These are phyloP conservation scores for Callimorpha dominula DNA, from an alignment of 2,888 invertebrate species.

Conservation along the genomic window DNA sequence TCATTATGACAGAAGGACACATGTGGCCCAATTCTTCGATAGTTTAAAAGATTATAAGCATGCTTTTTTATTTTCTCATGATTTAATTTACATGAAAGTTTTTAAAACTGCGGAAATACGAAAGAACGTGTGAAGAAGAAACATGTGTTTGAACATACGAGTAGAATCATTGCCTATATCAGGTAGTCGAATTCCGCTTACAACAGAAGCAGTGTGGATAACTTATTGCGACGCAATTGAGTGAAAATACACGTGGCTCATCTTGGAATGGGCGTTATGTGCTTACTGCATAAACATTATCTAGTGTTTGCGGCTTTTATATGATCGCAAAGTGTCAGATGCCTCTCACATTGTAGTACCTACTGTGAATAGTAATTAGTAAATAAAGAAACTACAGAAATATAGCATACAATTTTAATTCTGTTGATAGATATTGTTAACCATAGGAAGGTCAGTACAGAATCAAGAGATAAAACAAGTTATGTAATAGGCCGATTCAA, in stretches of 20 bases:
- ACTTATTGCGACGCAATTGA: slow-evolving; percentile 6
- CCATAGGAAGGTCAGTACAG: background rate
- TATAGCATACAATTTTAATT: background rate
- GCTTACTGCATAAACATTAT: background rate
- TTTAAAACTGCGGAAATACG: background rate
- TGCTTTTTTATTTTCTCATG: background rate
- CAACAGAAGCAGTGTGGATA: background rate
- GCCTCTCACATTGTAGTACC: background rate
- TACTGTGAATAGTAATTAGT: background rate
- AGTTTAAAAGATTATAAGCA: too few species aligned
- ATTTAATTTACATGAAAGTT: background rate
- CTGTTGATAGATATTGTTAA: background rate
- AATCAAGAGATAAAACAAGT: background rate
- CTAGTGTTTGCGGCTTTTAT: background rate
- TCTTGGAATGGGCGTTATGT: background rate
- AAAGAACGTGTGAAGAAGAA: background rate
- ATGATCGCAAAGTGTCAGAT: background rate
- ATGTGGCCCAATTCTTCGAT: too few species aligned
- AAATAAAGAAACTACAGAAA: background rate
- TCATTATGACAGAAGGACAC: too few species aligned
- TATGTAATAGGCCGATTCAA: background rate
- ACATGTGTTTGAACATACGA: slow-evolving; percentile 11
- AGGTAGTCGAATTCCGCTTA: slow-evolving; percentile 4
- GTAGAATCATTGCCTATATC: background rate
- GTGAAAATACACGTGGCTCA: slow-evolving; percentile 4